These are phyloP conservation scores for Peromyscus melanophrys DNA, from an alignment of 2,797 vertebrate genomes.

Conservation along the genomic window DNA sequence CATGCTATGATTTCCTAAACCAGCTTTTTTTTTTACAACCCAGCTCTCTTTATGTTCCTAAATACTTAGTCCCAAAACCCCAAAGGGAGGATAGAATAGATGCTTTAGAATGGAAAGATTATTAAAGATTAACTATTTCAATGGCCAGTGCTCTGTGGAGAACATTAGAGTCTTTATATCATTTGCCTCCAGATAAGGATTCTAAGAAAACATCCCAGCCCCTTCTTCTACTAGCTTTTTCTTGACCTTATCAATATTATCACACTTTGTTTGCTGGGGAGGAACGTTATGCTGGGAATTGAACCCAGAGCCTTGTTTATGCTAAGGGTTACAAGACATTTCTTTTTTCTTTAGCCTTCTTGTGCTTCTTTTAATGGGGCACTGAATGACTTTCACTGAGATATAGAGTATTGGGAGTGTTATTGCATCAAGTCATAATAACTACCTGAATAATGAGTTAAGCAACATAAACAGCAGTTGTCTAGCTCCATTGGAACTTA, in stretches of 20 bases:
- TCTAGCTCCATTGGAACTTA: not conserved
- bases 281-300: not conserved
- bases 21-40: not conserved
- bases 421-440: not conserved
- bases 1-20: not conserved
- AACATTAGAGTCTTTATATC: not conserved
- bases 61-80: not conserved
- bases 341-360: not conserved
- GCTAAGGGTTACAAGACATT: not conserved
- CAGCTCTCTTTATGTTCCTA: not conserved
- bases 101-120: not conserved
- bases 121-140: not conserved
- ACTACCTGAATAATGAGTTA: not conserved
- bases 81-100: not conserved
- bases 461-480: not conserved
- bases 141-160: not conserved
- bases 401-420: not conserved
- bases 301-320: not conserved
- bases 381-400: not conserved
- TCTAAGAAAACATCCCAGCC: not conserved
- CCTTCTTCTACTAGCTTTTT: not conserved
- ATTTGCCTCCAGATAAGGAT: not conserved
- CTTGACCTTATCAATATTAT: not conserved
- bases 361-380: not conserved
- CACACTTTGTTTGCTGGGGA: not conserved